Percentiles rank a stretch among this genome's conserved stretches.
phyloP scores from a whole-genome alignment of 2,797 vertebrate genomes.

The Delichon dasypus region DNA sequence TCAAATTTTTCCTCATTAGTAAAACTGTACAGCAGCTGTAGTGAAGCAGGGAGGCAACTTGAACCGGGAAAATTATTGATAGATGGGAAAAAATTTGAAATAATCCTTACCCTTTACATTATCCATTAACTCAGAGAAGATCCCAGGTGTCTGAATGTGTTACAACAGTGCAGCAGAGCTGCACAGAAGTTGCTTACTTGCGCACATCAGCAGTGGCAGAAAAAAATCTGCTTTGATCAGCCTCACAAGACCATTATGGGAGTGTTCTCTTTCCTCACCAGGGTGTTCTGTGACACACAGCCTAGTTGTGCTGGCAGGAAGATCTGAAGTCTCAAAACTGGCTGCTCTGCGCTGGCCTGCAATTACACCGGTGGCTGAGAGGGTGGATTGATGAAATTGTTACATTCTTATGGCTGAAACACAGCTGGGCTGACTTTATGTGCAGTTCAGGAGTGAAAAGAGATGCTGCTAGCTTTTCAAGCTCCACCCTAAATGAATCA shows the following conservation, averaged over 20 bases:
- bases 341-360: not conserved
- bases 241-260: not conserved
- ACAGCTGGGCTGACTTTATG: not conserved
- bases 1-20: not conserved
- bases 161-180: not conserved
- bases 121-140: not conserved
- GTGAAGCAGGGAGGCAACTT: not conserved
- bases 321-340: not conserved
- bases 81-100: not conserved
- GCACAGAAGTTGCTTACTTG: not conserved
- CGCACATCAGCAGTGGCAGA: not conserved
- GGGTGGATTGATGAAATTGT: not conserved
- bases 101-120: not conserved
- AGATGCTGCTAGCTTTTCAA: not conserved
- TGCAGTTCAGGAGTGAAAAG: not conserved
- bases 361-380: not conserved
- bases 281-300: not conserved
- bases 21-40: not conserved
- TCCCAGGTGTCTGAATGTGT: not conserved
- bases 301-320: not conserved
- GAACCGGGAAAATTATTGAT: not conserved
- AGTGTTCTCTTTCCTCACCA: not conserved
- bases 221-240: constrained; percentile 21
- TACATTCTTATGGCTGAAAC: not conserved
- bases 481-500: not conserved